Conservation (phyloP, 2,888 invertebrate genomes). For the Hydraecia micacea region DNA sequence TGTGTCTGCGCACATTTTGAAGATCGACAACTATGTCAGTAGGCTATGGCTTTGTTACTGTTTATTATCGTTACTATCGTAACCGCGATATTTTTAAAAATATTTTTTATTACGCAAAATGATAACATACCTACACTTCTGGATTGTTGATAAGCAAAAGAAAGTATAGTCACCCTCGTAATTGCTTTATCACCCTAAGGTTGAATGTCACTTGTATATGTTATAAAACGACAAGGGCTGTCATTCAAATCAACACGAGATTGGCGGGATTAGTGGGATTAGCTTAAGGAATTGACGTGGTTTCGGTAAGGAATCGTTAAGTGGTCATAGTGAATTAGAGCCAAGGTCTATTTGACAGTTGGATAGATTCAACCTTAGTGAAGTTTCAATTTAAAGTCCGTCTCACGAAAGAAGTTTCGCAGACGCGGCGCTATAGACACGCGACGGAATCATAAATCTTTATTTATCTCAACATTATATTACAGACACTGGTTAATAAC, state of each 20-base stretch:
- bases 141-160: constrained; percentile 30
- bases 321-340: too few relatives aligned
- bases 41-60: constrained; percentile 34
- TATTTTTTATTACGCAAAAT: constrained; percentile 21
- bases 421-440: not conserved
- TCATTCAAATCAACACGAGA: too few relatives aligned
- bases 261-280: too few relatives aligned
- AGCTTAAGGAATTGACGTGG: too few relatives aligned
- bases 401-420: not conserved
- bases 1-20: constrained; percentile 41
- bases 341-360: not conserved
- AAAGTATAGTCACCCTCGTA: not conserved
- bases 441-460: not conserved
- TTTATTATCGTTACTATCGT: constrained; percentile 54
- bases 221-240: not conserved
- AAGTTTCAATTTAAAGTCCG: not conserved
- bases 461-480: not conserved
- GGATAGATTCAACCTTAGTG: not conserved
- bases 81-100: constrained; percentile 37
- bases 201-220: not conserved
- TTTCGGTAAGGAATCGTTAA: too few relatives aligned
- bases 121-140: constrained; percentile 30
- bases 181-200: not conserved
- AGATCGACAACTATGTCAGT: constrained; percentile 54
- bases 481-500: not conserved